phyloP scores from a whole-genome alignment of 2,797 vertebrate genomes.

The Thunnus albacares region DNA sequence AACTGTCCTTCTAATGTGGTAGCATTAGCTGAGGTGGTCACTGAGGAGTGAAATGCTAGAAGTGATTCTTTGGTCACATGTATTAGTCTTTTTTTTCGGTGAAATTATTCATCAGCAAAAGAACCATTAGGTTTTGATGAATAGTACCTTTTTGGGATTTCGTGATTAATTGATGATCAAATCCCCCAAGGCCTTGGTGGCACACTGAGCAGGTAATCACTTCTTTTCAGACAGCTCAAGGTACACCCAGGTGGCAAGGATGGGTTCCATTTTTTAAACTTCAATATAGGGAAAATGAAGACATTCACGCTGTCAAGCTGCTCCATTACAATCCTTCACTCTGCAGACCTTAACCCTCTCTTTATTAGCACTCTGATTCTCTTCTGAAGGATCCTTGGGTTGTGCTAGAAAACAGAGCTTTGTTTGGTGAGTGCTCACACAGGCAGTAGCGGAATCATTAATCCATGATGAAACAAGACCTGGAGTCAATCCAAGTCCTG shows the following conservation, averaged over 20 bases:
- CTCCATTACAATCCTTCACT: constrained; percentile 73
- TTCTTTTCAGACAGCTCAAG: constrained; percentile 82
- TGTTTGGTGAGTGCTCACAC: constrained; percentile 35
- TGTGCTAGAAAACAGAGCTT: constrained; percentile 39
- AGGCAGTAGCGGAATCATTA: constrained; percentile 50
- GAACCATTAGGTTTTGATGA: constrained; percentile 74
- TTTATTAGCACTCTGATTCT: constrained; percentile 54
- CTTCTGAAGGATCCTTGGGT: constrained; percentile 35
- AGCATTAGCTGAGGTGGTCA: constrained; percentile 3
- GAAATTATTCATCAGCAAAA: constrained; percentile 69
- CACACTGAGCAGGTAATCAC: constrained; percentile 75
- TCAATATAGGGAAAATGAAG: constrained; percentile 78
- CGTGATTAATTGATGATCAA: constrained; percentile 81
- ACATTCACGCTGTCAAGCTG: constrained; percentile 72
- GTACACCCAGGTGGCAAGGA: constrained; percentile 76
- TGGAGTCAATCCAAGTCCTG: constrained; percentile 31
- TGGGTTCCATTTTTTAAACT: constrained; percentile 77
- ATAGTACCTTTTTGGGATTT: constrained; percentile 74
- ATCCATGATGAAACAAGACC: constrained; percentile 43
- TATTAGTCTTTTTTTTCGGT: constrained; percentile 28
- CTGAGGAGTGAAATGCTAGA: constrained; percentile 8
- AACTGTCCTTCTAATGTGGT: neutral
- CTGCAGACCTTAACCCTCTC: constrained; percentile 64
- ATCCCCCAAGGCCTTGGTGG: constrained; percentile 70
- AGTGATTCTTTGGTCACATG: neutral